Conservation (phyloP, 2,888 invertebrate species). For the Tryphoninae sp. region DNA sequence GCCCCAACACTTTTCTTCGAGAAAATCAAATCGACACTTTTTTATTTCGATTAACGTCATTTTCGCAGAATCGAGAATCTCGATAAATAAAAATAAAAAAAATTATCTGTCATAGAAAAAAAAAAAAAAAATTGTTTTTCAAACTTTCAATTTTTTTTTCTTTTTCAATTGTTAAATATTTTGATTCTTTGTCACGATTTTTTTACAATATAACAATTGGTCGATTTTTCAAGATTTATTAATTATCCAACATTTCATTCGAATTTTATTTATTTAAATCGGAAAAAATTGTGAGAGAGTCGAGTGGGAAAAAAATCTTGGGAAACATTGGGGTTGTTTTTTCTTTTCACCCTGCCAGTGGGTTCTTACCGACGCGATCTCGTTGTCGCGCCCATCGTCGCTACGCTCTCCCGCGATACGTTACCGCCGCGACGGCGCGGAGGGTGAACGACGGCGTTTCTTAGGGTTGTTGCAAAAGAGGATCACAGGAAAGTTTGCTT, state of each 20-base stretch:
- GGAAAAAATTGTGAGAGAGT: neutral
- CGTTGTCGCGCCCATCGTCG: constrained; percentile 18
- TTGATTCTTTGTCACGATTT: neutral
- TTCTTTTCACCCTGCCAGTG: constrained; percentile 50
- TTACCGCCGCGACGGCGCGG: constrained; percentile 73
- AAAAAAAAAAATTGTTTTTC: constrained; percentile 40
- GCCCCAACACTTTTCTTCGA: constrained; percentile 18
- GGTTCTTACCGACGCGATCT: constrained; percentile 75
- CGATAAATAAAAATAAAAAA: too few relatives aligned
- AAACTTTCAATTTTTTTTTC: neutral
- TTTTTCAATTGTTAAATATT: neutral
- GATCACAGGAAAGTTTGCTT: constrained; percentile 74
- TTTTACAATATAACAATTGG: too few relatives aligned
- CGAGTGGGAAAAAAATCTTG: neutral
- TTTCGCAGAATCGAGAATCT: neutral
- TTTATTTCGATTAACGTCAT: constrained; percentile 27
- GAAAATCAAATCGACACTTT: constrained; percentile 19
- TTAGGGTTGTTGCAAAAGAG: constrained; percentile 73
- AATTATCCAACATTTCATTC: neutral
- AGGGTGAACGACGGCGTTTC: constrained; percentile 69
- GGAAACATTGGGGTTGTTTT: constrained; percentile 21
- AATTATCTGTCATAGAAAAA: neutral
- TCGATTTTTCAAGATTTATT: neutral
- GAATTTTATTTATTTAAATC: neutral
- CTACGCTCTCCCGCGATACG: constrained; percentile 73